Evolutionary conservation across 2,113 vertebrate species (phyloP).

Genomic region (Rhizomys pruinosus): DNA sequence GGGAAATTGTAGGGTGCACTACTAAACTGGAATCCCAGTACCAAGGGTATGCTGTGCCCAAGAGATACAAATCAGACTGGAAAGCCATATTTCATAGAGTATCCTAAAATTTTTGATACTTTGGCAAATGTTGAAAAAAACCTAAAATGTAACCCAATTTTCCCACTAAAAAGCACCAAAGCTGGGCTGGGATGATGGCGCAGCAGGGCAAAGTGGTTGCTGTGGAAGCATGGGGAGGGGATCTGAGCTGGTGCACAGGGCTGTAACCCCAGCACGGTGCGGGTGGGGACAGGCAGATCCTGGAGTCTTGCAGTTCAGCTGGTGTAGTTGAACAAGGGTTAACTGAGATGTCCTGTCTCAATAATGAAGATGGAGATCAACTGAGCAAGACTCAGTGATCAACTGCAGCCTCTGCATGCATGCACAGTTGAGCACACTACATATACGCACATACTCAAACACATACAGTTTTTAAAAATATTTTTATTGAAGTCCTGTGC

Average conservation of each 20-base stretch:
- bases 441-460: too few species aligned
- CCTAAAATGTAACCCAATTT: not conserved
- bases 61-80: not conserved
- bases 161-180: conserved; percentile 23
- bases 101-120: not conserved
- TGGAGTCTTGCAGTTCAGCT: too few species aligned
- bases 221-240: not conserved
- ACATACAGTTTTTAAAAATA: too few species aligned
- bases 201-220: too few species aligned
- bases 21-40: conserved; percentile 16
- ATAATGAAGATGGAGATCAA: not conserved
- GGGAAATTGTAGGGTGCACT: not conserved
- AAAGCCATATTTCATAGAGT: not conserved
- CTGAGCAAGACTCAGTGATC: too few species aligned
- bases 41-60: not conserved
- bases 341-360: not conserved
- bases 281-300: not conserved
- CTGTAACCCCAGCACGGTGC: not conserved
- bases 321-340: not conserved
- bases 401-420: too few species aligned
- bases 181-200: not conserved
- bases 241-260: not conserved
- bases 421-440: too few species aligned
- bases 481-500: too few species aligned
- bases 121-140: conserved; percentile 33